Percentiles rank a stretch among this genome's conserved stretches.
phyloP scores from a whole-genome alignment of 2,888 invertebrate species.

The Arenicola marina region DNA sequence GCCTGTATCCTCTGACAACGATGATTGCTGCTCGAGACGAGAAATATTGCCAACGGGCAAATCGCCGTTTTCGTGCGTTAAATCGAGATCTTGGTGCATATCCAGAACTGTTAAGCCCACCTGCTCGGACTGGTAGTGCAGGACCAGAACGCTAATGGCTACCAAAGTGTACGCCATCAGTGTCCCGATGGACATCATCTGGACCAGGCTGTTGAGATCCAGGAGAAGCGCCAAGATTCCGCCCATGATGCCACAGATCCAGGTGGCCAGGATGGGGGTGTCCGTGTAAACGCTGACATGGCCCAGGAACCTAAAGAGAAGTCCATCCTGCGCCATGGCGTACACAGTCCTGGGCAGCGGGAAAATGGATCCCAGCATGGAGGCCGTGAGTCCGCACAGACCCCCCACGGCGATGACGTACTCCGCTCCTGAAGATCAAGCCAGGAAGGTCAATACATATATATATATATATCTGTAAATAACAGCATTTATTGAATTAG shows the following conservation, averaged over 20 bases:
- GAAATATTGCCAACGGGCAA: background rate
- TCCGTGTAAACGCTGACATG: constrained; percentile 22
- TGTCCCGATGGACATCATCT: constrained; percentile 50
- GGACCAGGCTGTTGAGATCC: constrained; percentile 41
- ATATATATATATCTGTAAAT: too few species aligned
- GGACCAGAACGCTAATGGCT: constrained; percentile 45
- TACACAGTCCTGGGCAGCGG: constrained; percentile 41
- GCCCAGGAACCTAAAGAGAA: constrained; percentile 40
- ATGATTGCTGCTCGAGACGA: background rate
- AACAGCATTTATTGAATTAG: too few species aligned
- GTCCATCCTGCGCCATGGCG: constrained; percentile 46
- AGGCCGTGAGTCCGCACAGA: constrained; percentile 41
- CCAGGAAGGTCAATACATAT: too few species aligned
- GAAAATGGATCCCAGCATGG: constrained; percentile 31
- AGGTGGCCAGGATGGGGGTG: constrained; percentile 36
- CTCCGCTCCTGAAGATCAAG: too few species aligned
- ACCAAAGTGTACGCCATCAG: constrained; percentile 45
- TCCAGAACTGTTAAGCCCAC: constrained; percentile 22
- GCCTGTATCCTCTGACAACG: constrained; percentile 20
- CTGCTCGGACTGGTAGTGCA: constrained; percentile 26
- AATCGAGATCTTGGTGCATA: constrained; percentile 5
- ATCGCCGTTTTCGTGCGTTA: constrained; percentile 1
- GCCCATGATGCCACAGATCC: constrained; percentile 37
- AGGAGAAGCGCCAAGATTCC: constrained; percentile 38
- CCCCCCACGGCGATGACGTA: constrained; percentile 28